Evolutionary conservation across 2,888 invertebrate species (phyloP), one percentile per base, ranked within the genome.

Genomic region (Eudasyphora cyanicolor): DNA sequence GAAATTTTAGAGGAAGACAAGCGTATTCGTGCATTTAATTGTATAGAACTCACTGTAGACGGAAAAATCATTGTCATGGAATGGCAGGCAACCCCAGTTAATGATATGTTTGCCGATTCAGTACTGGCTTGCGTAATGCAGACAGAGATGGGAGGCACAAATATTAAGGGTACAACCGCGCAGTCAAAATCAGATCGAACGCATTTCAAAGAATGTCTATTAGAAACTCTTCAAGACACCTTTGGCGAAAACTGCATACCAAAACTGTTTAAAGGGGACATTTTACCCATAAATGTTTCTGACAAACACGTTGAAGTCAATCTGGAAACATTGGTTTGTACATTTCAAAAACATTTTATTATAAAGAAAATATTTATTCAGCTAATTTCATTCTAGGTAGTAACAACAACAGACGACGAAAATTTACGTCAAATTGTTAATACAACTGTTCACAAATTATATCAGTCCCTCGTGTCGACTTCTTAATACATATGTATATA

Each of bases 31-130:
- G 96, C 98, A 6, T 98, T 98, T 92, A 95, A 95, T 87, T 95
- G 95, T 85, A 93, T 99, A 57, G 97, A 97, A 86, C 94, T 99
- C 45, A 94, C 94, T 0, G 93, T 98, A 17, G 97, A 98, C 86
- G 95, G 95, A 45, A 95, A 95, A 91, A 94, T 97, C 86, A 96
- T 98, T 32, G 95, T 96, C 0, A 93, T 99, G 80, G 98, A 98
- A 94, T 99, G 99, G 99, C 93, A 95, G 60, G 98, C 98, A 7
- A 97, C 96, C 89, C 98, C 99, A 0, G 96, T 98, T 62, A 96
- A 98, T 89, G 99, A 99, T 92, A 99, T 99, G 98, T 99, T 96
- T 92, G 99, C 99, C 32, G 99, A 99, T 93, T 97, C 99, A 32
- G 96, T 98, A 32, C 93, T 98, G 76, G 96, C 97, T 0, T 97